Conservation (phyloP, 2,888 invertebrate genomes). For the Poecilobothrus nobilitatus region DNA sequence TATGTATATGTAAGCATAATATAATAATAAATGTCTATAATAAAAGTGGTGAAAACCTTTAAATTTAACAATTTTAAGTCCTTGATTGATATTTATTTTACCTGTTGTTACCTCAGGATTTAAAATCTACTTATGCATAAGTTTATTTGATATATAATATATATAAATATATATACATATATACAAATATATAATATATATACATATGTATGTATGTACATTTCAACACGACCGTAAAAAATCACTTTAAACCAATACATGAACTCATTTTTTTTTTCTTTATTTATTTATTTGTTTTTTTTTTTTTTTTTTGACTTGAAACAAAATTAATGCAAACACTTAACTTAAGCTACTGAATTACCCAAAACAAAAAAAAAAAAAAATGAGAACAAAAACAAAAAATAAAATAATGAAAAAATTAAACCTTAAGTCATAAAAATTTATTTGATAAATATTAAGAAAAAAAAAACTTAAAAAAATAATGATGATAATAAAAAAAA, state of each 20-base stretch:
- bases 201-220: background rate
- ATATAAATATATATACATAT: no score
- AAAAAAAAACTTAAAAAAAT: background rate
- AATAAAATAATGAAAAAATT: background rate
- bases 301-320: background rate
- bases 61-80: background rate
- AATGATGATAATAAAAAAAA: background rate
- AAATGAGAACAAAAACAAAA: background rate
- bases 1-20: no score
- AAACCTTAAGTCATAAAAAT: background rate
- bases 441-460: background rate
- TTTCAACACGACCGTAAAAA: constrained; percentile 6
- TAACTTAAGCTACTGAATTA: background rate
- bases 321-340: constrained; percentile 6
- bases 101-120: background rate
- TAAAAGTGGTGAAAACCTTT: background rate
- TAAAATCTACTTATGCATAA: no score
- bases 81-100: background rate
- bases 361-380: background rate
- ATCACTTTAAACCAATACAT: background rate
- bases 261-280: background rate
- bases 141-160: no score
- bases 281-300: no score
- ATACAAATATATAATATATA: background rate
- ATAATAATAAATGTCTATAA: no score